A percentile compares a stretch with the other conserved stretches of the same genome.
phyloP scores from a whole-genome alignment of 2,113 vertebrate species.

The Sarotherodon lohbergeri region DNA sequence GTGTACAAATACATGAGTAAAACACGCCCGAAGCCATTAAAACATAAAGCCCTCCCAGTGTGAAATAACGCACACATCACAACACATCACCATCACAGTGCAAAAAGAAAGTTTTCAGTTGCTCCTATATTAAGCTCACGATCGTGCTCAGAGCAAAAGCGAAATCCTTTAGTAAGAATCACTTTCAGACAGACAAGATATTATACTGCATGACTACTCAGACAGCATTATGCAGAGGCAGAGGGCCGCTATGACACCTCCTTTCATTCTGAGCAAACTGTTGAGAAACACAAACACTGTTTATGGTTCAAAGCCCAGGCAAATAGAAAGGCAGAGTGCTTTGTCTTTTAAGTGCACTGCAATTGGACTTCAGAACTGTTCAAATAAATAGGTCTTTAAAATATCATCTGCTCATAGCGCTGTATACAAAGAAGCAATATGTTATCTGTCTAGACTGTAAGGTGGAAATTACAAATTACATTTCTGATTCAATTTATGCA shows the following conservation, averaged over 20 bases:
- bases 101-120: background rate
- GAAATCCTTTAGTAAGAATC: slow-evolving; percentile 19
- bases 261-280: slow-evolving; percentile 18
- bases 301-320: slow-evolving; percentile 47
- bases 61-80: background rate
- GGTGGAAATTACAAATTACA: background rate
- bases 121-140: background rate
- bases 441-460: background rate
- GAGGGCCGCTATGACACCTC: slow-evolving; percentile 10
- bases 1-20: background rate
- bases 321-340: slow-evolving; percentile 13
- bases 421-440: background rate
- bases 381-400: slow-evolving; percentile 15
- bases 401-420: background rate
- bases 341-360: slow-evolving; percentile 41
- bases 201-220: slow-evolving; percentile 26
- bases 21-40: slow-evolving; percentile 32
- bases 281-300: slow-evolving; percentile 33
- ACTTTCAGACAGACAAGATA: slow-evolving; percentile 25
- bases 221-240: slow-evolving; percentile 35
- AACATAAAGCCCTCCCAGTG: slow-evolving; percentile 18
- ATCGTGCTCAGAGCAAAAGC: background rate
- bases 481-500: background rate
- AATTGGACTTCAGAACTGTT: slow-evolving; percentile 18
- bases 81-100: background rate